Evolutionary conservation across 1,140 invertebrate genomes (phyloP).

Genomic region (Latrodectus geometricus): DNA sequence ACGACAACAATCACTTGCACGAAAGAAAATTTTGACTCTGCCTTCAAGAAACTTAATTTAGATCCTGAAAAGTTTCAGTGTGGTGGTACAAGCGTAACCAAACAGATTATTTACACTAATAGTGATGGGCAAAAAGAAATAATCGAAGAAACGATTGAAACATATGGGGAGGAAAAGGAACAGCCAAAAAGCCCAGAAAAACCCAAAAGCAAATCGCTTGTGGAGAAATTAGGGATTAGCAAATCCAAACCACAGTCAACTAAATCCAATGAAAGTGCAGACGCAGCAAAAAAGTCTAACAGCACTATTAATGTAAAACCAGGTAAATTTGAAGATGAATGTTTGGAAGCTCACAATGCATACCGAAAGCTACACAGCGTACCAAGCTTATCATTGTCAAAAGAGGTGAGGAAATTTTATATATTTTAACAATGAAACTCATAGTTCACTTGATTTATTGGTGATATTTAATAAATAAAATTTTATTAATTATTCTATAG

Average conservation of each 20-base stretch:
- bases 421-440: not conserved
- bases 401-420: constrained; percentile 74
- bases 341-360: constrained; percentile 81
- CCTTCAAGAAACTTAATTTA: constrained; percentile 34
- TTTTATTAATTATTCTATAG: constrained; percentile 65
- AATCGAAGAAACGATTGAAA: constrained; percentile 42
- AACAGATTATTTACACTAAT: constrained; percentile 40
- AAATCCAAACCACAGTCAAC: not conserved
- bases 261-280: not conserved
- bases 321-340: constrained; percentile 73
- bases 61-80: constrained; percentile 43
- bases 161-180: not conserved
- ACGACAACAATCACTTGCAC: constrained; percentile 40
- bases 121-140: constrained; percentile 24
- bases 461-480: not conserved
- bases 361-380: constrained; percentile 81
- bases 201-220: not conserved
- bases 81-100: constrained; percentile 32
- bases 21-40: constrained; percentile 28
- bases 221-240: not conserved
- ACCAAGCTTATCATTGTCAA: constrained; percentile 76
- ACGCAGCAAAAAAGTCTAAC: not conserved
- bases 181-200: not conserved
- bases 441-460: too few species aligned
- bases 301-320: not conserved